phyloP scores from a whole-genome alignment of 2,888 invertebrate species.

The Opisthograptis luteolata region DNA sequence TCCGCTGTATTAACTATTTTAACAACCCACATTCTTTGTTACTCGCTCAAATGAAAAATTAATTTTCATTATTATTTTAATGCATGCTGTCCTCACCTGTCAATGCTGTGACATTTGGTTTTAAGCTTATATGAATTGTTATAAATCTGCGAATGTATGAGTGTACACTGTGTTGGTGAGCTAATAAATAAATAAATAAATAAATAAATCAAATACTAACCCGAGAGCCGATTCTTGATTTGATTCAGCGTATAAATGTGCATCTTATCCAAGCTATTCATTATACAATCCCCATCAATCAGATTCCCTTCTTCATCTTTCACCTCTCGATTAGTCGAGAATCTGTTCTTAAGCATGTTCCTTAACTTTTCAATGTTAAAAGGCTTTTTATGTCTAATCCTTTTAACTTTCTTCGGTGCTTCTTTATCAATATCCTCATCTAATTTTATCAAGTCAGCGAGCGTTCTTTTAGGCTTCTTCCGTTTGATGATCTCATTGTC shows the following conservation, averaged over 20 bases:
- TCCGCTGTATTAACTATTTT: no score
- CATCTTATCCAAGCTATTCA: conserved; percentile 11
- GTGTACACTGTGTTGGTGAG: not conserved
- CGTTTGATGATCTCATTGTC: not conserved
- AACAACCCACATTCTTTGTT: no score
- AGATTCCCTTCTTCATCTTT: conserved; percentile 3
- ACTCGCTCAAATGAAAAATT: no score
- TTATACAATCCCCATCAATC: conserved; percentile 4
- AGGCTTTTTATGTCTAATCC: not conserved
- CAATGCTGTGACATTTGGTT: no score
- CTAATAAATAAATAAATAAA: not conserved
- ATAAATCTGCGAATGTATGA: not conserved
- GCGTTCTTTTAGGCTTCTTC: not conserved
- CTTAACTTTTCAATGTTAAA: conserved; percentile 1
- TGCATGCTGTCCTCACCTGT: no score
- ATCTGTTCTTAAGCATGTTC: not conserved
- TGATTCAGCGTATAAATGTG: conserved; percentile 11
- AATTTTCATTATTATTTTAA: no score
- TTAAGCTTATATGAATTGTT: no score
- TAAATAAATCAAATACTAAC: not conserved
- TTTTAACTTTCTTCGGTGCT: not conserved
- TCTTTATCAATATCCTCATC: not conserved
- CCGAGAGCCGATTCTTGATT: conserved; percentile 3
- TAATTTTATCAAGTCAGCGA: not conserved
- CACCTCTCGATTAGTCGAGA: not conserved